These are phyloP conservation scores for Hapalemur alaotrensis DNA, from an alignment of 2,797 vertebrate species.

Conservation along the genomic window DNA sequence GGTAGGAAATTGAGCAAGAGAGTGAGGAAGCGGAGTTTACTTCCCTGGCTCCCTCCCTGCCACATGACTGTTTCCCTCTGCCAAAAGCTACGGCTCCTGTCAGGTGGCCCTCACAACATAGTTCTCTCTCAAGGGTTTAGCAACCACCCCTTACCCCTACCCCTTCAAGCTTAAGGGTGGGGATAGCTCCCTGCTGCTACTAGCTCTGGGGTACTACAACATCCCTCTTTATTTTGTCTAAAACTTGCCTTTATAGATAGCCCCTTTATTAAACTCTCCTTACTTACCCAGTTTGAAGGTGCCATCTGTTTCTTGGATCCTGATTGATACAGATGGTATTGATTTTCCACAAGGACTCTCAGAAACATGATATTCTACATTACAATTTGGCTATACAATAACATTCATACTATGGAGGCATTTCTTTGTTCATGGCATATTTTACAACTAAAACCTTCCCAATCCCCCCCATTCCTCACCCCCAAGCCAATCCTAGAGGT, in stretches of 20 bases:
- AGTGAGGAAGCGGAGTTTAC: background rate
- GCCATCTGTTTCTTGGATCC: background rate
- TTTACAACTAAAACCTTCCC: background rate
- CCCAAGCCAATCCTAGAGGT: background rate
- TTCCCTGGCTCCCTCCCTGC: background rate
- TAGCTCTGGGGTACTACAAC: background rate
- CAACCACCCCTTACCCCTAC: background rate
- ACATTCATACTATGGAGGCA: background rate
- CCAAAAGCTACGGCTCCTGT: background rate
- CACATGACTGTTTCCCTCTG: background rate
- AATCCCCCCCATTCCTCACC: background rate
- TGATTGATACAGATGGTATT: background rate
- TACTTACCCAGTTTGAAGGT: background rate
- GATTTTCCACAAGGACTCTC: slow-evolving; percentile 30
- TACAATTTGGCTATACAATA: background rate
- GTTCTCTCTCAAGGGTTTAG: background rate
- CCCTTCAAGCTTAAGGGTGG: background rate
- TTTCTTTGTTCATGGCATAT: background rate
- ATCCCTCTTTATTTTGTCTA: background rate
- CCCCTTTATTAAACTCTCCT: background rate
- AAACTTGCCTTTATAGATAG: background rate
- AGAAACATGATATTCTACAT: background rate
- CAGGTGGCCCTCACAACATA: background rate
- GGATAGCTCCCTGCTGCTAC: background rate
- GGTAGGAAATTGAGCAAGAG: background rate